Evolutionary conservation across 2,888 invertebrate genomes (phyloP), one percentile per base, ranked within the genome.

Genomic region (Leucania comma): DNA sequence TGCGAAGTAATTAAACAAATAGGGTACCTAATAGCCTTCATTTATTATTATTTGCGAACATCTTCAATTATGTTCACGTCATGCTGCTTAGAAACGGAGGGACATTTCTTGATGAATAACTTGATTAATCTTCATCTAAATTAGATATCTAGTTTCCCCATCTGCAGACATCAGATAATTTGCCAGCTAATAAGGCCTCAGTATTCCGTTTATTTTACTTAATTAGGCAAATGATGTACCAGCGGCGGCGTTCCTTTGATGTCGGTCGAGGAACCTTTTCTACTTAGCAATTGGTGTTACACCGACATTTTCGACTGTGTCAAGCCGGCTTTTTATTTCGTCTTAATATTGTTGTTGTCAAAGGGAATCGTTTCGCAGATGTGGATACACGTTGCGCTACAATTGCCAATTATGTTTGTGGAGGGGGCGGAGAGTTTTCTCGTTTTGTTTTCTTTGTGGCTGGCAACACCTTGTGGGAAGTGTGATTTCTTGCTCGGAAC

Each of bases 141-240:
- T 24, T 24, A 48, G 29, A 17, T 56, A 65, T 51, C 72, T 51
- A 51, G 42, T 46, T 26, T 1, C 22, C 14, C 20, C n/a, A 26
- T 62, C 46, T 69, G 14, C 29, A 51, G 48, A 35, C 54, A 72
- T 59, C 54, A 73, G 72, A 64, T 59, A 61, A 51, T 54, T 74
- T 32, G 8, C 46, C 35, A 48, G 59, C 59, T 65, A 63, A 60
- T 62, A 42, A 64, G 70, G 50, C 20, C 53, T 60, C 56, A 42
- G 57, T 63, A 65, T 64, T 73, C 72, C 61, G 50, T 75, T 77
- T 76, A 83, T 75, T 68, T 81, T 54, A 68, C 61, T 72, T 81
- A 86, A 86, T 85, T 86, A 86, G 68, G 68, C 62, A 76, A 82
- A 82, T 80, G 68, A 76, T 65, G 68, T 80, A 35, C 62, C 29